Conservation (phyloP, 2,888 invertebrate species). For the Drosophila melanosoma region DNA sequence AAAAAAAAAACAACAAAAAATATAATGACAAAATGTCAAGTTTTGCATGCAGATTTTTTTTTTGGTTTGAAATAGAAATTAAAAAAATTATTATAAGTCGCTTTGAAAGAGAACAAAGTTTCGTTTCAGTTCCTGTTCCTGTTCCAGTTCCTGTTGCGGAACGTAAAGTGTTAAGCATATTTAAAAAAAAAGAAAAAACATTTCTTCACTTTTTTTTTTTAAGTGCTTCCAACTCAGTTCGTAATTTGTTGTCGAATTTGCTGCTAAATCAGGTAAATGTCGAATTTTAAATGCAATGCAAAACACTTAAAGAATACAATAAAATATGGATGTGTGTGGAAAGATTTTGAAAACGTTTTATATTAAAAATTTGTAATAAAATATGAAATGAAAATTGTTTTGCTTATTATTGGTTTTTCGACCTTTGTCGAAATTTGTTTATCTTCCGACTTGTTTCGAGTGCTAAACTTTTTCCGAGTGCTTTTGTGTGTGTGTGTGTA, state of each 20-base stretch:
- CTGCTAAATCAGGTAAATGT: conserved; percentile 12
- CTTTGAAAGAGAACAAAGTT: too few species aligned
- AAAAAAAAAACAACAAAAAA: background rate
- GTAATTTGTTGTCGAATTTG: background rate
- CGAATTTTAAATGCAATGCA: background rate
- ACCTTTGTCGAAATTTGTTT: background rate
- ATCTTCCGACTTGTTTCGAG: background rate
- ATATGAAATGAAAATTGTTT: background rate
- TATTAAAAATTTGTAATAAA: conserved; percentile 1
- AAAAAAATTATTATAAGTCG: background rate
- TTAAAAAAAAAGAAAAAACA: background rate
- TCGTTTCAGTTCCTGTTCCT: background rate
- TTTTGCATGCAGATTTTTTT: background rate
- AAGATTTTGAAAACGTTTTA: conserved; percentile 19
- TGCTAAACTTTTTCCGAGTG: background rate
- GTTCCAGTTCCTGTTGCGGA: background rate
- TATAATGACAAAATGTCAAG: background rate
- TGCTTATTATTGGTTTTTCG: background rate
- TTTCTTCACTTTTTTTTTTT: background rate
- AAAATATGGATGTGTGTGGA: background rate
- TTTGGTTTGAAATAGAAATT: background rate
- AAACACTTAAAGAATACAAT: background rate
- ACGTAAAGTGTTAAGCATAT: background rate
- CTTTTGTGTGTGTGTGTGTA: conserved; percentile 12
- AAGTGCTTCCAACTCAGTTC: conserved; percentile 1